Base-by-base conservation (phyloP, 2,888 invertebrate species). In the Melitaea athalia region DNA sequence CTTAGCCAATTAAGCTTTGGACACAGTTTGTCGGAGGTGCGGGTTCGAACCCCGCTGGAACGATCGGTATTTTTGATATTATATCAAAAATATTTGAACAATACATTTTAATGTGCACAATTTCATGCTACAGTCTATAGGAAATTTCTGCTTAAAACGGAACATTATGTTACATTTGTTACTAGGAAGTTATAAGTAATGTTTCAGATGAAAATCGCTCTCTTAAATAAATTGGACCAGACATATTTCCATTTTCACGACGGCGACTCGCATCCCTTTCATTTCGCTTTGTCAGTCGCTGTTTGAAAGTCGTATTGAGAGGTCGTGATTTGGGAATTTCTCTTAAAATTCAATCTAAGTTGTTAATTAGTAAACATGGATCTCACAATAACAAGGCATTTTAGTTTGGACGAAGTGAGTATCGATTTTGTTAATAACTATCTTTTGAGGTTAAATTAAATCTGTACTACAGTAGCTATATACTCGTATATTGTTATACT, bases 401-500 rank as follows among this genome's bases (percentile, higher is more conserved):
- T 88, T 72, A 93, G 93, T 77, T 87, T 93, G 73, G 93, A 93
- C 69, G 93, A 93, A 81, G 93, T 92, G 72, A 89, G 91, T 88
- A 59, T 50, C 38, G 64, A 47, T n/a, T 43, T 47, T 38, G n/a
- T n/a, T 10, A 42, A n/a, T 55, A 31, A 24, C 5, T 33, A 12
- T 14, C 17, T 1, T 53, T 53, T 14, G 10, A 14, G 4, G 47
- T 49, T 5, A 49, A 49, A 49, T n/a, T 49, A 14, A 49, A 49
- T 45, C 4, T 0, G n/a, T n/a, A 49, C 3, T 6, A 49, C 2
- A 12, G 10, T 45, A 11, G 2, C 43, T 6, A 7, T 33, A 33
- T 33, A 33, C 6, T 33, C 3, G 3, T 33, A 38, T 7, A 38
- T 38, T 38, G 8, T 38, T 38, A 38, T 24, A 38, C 0, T 3